Evolutionary conservation across 1,140 invertebrate species (phyloP).

Genomic region (Papilio aristodemus): DNA sequence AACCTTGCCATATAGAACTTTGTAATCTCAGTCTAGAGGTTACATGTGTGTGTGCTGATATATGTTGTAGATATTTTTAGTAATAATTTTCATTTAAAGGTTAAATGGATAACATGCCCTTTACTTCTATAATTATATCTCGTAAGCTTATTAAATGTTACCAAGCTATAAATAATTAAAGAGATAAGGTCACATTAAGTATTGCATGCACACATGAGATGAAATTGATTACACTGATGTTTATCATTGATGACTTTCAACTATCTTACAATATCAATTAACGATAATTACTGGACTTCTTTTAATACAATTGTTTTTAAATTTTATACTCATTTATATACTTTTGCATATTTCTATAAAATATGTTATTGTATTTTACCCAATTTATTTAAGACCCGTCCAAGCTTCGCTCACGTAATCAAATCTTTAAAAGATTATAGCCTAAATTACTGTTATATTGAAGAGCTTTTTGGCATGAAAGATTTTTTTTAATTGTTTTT

Average conservation of each 20-base stretch:
- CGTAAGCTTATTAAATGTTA: neutral
- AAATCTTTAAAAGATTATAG: too few species aligned
- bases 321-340: too few species aligned
- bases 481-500: too few species aligned
- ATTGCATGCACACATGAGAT: neutral
- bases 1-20: too few species aligned
- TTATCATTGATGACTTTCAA: constrained; percentile 13
- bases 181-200: neutral
- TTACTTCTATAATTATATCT: neutral
- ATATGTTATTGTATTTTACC: too few species aligned
- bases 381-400: too few species aligned
- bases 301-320: too few species aligned
- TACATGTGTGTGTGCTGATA: neutral
- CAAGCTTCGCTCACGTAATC: too few species aligned
- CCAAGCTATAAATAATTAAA: neutral
- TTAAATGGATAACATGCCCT: neutral
- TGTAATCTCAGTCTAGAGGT: too few species aligned
- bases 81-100: neutral
- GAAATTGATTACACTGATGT: constrained; percentile 3
- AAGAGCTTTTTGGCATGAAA: too few species aligned
- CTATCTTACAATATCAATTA: neutral
- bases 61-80: neutral
- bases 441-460: too few species aligned
- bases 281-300: neutral
- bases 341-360: too few species aligned